phyloP scores from a whole-genome alignment of 2,113 vertebrate species.

The Entelurus aequoreus region DNA sequence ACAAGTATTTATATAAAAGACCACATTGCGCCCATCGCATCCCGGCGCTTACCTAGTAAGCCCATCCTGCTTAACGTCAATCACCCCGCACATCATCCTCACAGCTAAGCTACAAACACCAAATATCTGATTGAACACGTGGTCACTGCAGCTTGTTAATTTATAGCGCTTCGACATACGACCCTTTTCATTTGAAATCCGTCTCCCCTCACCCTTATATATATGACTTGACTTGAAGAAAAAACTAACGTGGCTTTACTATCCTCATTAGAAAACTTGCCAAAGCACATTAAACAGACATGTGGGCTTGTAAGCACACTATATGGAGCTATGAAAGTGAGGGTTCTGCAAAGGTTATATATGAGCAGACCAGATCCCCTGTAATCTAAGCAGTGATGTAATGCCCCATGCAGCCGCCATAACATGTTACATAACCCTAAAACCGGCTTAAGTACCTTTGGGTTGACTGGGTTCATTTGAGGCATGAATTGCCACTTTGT shows the following conservation, averaged over 20 bases:
- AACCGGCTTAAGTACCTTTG: conserved; percentile 45
- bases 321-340: conserved; percentile 21
- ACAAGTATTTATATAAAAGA: conserved; percentile 31
- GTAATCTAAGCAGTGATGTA: conserved; percentile 59
- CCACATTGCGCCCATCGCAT: conserved; percentile 22
- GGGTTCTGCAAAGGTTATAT: conserved; percentile 23
- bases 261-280: conserved; percentile 17
- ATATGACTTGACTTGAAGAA: conserved; percentile 4
- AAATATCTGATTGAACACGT: conserved; percentile 34
- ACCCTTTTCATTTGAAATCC: conserved; percentile 34
- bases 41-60: conserved; percentile 49
- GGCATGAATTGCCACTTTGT: conserved; percentile 41
- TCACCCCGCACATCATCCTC: conserved; percentile 54
- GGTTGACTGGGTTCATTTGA: conserved; percentile 52
- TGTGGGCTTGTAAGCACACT: conserved; percentile 15
- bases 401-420: conserved; percentile 48
- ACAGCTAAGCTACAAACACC: conserved; percentile 23
- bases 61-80: conserved; percentile 59
- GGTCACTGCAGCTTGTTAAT: conserved; percentile 19
- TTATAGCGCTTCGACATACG: conserved; percentile 23
- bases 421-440: conserved; percentile 58
- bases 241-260: conserved; percentile 8
- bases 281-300: conserved; percentile 12
- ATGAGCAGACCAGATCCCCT: conserved; percentile 50
- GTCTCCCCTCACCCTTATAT: background rate